A percentile compares a stretch with the other conserved stretches of the same genome.
These are phyloP conservation scores for Chionomys nivalis DNA, from an alignment of 2,113 vertebrate genomes.

Conservation along the genomic window DNA sequence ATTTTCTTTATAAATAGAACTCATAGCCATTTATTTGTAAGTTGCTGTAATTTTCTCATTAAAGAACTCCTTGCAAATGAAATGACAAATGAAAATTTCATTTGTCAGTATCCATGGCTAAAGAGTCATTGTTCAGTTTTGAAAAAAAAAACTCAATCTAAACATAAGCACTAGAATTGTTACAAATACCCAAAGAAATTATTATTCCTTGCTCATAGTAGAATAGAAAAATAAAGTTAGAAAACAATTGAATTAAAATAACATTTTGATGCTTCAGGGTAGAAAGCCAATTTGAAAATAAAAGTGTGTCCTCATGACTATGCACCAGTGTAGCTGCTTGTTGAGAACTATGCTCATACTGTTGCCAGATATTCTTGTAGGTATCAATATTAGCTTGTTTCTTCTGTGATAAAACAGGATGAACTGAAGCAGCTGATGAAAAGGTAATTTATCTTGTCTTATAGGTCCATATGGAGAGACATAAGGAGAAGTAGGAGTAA, in stretches of 20 bases:
- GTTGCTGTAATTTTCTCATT: conserved; percentile 39
- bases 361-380: not conserved
- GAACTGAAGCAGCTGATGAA: not conserved
- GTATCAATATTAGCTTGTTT: not conserved
- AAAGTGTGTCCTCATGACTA: not conserved
- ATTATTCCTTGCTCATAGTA: not conserved
- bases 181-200: not conserved
- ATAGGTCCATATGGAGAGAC: not conserved
- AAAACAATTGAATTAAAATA: not conserved
- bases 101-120: not conserved
- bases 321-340: not conserved
- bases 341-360: not conserved
- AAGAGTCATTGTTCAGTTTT: not conserved
- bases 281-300: not conserved
- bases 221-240: not conserved
- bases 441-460: not conserved
- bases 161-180: not conserved
- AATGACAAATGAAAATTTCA: not conserved
- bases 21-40: conserved; percentile 56
- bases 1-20: conserved; percentile 67
- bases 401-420: not conserved
- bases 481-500: not conserved
- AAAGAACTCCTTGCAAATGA: not conserved
- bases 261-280: not conserved
- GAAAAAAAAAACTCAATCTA: not conserved